Conservation (phyloP, 2,797 vertebrate species). For the Notamacropus eugenii region DNA sequence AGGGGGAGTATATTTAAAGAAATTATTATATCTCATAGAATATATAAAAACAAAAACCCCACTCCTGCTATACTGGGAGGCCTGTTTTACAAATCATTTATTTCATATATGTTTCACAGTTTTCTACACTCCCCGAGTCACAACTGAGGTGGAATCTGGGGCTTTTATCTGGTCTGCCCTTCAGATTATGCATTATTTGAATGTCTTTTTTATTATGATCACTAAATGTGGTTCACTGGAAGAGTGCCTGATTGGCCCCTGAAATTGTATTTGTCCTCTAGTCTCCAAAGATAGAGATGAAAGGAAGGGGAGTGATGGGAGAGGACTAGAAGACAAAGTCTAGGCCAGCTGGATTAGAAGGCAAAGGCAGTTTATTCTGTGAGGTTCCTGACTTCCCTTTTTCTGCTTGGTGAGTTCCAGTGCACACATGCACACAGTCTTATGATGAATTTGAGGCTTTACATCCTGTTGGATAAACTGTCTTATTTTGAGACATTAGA, state of each 20-base stretch:
- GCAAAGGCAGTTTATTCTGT: background rate
- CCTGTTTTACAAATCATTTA: background rate
- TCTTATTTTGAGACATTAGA: background rate
- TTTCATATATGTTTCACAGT: background rate
- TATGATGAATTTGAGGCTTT: background rate
- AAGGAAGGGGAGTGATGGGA: background rate
- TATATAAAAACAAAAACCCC: background rate
- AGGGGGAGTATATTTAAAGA: background rate
- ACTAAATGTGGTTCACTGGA: background rate
- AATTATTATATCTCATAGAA: background rate
- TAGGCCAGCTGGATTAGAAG: background rate
- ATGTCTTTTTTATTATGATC: background rate
- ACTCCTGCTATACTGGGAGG: background rate
- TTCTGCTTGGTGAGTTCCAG: background rate
- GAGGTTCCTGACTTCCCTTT: background rate
- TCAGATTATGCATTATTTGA: background rate
- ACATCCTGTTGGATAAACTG: background rate
- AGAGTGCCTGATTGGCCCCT: background rate
- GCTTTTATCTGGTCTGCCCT: background rate
- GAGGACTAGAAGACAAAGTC: background rate
- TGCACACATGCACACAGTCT: background rate
- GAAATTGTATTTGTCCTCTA: background rate
- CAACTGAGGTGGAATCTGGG: background rate
- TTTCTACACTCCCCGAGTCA: background rate
- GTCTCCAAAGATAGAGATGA: background rate